Evolutionary conservation across 1,140 invertebrate species (phyloP).

Genomic region (Solen grandis): DNA sequence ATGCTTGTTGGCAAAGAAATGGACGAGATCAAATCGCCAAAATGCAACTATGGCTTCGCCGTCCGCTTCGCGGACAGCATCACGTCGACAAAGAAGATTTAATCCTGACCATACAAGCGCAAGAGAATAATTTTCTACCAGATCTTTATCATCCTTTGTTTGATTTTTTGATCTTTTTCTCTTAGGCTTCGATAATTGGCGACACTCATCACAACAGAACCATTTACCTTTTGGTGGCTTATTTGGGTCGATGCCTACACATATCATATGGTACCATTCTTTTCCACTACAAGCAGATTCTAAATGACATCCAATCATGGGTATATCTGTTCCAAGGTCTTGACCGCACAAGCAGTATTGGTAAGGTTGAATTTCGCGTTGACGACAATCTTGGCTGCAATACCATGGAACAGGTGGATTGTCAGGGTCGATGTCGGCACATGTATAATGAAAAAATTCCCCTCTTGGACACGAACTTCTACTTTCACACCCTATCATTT

Average conservation of each 20-base stretch:
- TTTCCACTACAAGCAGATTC: conserved; percentile 1
- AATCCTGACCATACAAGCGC: conserved; percentile 48
- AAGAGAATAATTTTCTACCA: no score
- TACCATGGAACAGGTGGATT: conserved; percentile 16
- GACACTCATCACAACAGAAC: conserved; percentile 42
- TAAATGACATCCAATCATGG: background rate
- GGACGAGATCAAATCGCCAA: conserved; percentile 48
- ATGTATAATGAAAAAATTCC: conserved; percentile 34
- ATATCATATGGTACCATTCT: conserved; percentile 39
- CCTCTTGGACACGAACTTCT: conserved; percentile 14
- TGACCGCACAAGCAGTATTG: conserved; percentile 2
- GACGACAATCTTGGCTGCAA: conserved; percentile 20
- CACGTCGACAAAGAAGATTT: conserved; percentile 49
- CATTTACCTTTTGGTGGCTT: conserved; percentile 8
- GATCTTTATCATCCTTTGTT: background rate
- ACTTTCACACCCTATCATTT: conserved; percentile 20
- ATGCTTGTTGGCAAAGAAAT: conserved; percentile 35
- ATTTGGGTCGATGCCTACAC: background rate
- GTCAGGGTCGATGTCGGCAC: conserved; percentile 25
- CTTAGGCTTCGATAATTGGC: background rate
- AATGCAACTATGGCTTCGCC: no score
- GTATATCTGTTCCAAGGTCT: conserved; percentile 2
- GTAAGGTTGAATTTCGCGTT: background rate
- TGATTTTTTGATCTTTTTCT: background rate
- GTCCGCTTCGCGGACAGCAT: conserved; percentile 49